Base-by-base conservation (phyloP, 2,888 invertebrate genomes). In the Tetrapedia diversipes region DNA sequence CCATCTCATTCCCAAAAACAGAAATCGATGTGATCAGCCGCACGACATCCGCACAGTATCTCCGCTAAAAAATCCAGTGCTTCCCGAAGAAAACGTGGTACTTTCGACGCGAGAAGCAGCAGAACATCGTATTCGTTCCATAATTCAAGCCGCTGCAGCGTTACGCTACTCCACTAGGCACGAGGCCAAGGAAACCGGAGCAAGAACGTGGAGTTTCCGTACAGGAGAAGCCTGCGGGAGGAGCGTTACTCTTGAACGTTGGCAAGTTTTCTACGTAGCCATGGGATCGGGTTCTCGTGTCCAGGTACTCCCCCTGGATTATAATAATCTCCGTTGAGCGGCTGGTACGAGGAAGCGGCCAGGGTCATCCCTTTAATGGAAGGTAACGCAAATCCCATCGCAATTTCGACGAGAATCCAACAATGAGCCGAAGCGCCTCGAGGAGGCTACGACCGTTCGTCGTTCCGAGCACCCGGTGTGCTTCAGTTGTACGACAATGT, bases 331-430 rank as follows among this genome's bases (percentile, higher is more conserved):
- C 61, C 67, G 63, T 66, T 66, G 70, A 80, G 68, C 83, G 45
- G 63, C 49, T 4, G 10, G 27, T 7, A 27, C n/a, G 27, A 54
- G 22, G 22, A 16, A 16, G 32, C 8, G 37, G 19, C 14, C 29
- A 11, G 14, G 19, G 63, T 67, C 70, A 43, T 57, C 70, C 39
- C 47, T 57, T 56, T 51, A 78, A 72, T 72, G 78, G 75, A 66
- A 76, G 84, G 83, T 82, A 78, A 79, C 60, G 70, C 65, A 77
- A 81, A 83, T 82, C 80, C 80, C 73, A 53, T 57, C 77, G 74
- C 80, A 72, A 81, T 77, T 70, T 61, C 43, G 70, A 49, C 70
- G 67, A 59, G 71, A 74, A 81, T 83, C 69, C 81, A 69, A 82
- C 82, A 82, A 82, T 83, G 83, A 84, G 67, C 64, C 67, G 41